These are phyloP conservation scores for Saccopteryx bilineata DNA, from an alignment of 2,113 vertebrate genomes.

Conservation along the genomic window DNA sequence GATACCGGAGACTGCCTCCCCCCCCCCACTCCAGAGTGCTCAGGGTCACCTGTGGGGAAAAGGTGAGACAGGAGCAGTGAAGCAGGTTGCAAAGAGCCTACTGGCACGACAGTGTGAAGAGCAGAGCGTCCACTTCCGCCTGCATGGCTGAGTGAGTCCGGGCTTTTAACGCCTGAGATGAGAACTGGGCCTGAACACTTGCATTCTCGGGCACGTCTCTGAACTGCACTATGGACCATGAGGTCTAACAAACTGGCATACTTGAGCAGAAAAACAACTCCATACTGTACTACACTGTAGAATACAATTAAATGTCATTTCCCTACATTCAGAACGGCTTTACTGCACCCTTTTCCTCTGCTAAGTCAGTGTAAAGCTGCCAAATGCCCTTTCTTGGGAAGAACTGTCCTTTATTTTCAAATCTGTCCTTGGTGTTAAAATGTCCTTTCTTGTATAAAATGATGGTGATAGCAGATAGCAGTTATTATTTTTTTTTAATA, in stretches of 20 bases:
- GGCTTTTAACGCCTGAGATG: background rate
- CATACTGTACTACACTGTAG: background rate
- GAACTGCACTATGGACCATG: background rate
- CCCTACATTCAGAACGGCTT: constrained; percentile 48
- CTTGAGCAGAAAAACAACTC: constrained; percentile 65
- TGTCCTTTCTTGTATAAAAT: constrained; percentile 70
- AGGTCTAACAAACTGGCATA: constrained; percentile 1
- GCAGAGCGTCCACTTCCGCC: background rate
- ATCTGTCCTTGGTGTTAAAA: constrained; percentile 80
- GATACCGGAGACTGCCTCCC: background rate
- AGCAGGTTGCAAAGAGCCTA: background rate
- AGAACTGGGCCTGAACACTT: background rate
- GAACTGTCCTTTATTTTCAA: constrained; percentile 77
- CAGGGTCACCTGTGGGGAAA: background rate
- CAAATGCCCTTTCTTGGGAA: constrained; percentile 75
- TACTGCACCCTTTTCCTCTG: constrained; percentile 47
- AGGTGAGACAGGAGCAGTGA: background rate
- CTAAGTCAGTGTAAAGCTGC: constrained; percentile 65
- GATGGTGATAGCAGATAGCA: constrained; percentile 55
- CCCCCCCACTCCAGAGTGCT: background rate
- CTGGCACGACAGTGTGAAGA: background rate
- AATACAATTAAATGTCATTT: constrained; percentile 39
- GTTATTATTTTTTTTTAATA: constrained; percentile 46
- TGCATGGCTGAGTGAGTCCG: background rate
- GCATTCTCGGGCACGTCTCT: background rate